Conservation (phyloP, 2,113 vertebrate species). For the Gobiocypris rarus region DNA sequence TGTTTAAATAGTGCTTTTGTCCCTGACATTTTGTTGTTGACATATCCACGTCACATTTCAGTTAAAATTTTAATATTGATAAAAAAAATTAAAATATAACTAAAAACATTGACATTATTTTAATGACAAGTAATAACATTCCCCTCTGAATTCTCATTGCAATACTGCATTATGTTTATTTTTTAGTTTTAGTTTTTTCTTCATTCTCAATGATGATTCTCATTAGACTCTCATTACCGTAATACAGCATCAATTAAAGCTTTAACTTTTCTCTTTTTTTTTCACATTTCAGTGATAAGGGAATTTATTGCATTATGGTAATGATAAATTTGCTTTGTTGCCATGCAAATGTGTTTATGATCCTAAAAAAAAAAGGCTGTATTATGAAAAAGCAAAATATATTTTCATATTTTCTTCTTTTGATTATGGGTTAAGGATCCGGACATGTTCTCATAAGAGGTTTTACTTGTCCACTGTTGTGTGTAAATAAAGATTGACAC, state of each 20-base stretch:
- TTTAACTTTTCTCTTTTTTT: not conserved
- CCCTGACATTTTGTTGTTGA: no score
- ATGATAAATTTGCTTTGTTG: not conserved
- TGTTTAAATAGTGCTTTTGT: not conserved
- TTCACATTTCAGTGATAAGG: not conserved
- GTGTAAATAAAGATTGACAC: slow-evolving; percentile 10
- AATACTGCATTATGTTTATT: no score
- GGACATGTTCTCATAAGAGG: not conserved
- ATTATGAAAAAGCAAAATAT: no score
- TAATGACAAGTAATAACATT: not conserved
- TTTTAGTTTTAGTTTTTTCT: no score
- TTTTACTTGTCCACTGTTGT: not conserved
- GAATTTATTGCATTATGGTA: not conserved
- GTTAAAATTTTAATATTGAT: not conserved
- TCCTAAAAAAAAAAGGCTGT: not conserved
- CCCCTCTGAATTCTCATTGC: not conserved
- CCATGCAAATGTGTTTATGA: not conserved
- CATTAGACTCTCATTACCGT: not conserved
- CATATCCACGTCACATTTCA: not conserved
- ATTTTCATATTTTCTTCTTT: not conserved
- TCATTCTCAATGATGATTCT: not conserved
- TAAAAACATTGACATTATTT: not conserved
- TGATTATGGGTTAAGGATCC: not conserved
- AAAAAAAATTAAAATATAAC: not conserved
- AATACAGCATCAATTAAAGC: not conserved